Percentiles rank a stretch among this genome's conserved stretches.
These are phyloP conservation scores for Neopipo cinnamomea DNA, from an alignment of 2,113 vertebrate species.

Conservation along the genomic window DNA sequence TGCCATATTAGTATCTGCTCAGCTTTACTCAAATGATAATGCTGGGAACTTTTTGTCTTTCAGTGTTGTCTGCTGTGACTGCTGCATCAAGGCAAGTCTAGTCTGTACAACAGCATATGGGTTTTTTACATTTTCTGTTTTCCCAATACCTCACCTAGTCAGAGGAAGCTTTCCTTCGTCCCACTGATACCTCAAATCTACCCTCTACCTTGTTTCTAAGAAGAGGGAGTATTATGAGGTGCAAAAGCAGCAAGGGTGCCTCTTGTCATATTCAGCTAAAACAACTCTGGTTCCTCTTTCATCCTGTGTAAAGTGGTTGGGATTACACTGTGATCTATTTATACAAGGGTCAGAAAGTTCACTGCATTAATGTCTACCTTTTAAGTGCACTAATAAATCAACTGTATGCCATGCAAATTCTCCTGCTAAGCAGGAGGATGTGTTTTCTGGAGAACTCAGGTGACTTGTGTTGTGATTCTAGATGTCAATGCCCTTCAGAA, in stretches of 20 bases:
- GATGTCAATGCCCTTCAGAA: conserved; percentile 69
- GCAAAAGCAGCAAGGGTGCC: background rate
- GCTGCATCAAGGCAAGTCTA: conserved; percentile 64
- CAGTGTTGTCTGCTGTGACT: conserved; percentile 64
- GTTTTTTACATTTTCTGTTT: background rate
- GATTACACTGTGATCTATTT: conserved; percentile 11
- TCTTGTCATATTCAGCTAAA: background rate
- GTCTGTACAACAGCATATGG: background rate
- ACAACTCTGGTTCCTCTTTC: background rate
- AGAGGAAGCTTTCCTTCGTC: background rate
- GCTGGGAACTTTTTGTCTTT: background rate
- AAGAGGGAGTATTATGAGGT: background rate
- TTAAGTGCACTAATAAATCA: conserved; percentile 29
- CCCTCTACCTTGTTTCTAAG: background rate
- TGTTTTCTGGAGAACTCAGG: background rate
- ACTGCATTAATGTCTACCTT: conserved; percentile 21
- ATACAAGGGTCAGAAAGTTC: conserved; percentile 22
- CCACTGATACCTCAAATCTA: background rate
- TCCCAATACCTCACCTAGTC: background rate
- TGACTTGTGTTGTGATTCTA: conserved; percentile 26
- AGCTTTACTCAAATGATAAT: background rate
- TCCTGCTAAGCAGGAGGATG: background rate
- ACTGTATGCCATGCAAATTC: background rate
- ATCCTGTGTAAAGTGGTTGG: background rate
- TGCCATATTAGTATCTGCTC: background rate